Evolutionary conservation across 2,888 invertebrate genomes (phyloP).

Genomic region (Pyrocoelia pectoralis): DNA sequence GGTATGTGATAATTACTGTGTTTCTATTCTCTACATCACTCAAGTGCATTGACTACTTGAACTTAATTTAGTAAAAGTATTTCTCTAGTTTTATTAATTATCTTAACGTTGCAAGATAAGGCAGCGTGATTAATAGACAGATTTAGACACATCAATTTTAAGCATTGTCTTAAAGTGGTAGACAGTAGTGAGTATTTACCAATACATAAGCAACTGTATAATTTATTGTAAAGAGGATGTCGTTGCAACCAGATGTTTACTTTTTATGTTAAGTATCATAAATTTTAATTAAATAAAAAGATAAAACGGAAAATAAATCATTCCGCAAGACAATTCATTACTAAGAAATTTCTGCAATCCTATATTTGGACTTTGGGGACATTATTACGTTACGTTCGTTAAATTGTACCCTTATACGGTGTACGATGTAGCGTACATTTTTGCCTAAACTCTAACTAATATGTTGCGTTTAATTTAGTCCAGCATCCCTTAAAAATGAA

Average conservation of each 20-base stretch:
- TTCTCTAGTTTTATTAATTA: constrained; percentile 15
- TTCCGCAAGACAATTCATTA: constrained; percentile 1
- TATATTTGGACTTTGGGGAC: constrained; percentile 7
- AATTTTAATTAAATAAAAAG: constrained; percentile 11
- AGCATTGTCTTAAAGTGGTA: constrained; percentile 7
- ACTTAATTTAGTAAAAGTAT: constrained; percentile 22
- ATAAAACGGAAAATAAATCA: not conserved
- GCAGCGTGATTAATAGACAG: constrained; percentile 14
- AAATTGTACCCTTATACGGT: constrained; percentile 2
- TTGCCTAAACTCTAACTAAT: no score
- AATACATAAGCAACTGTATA: not conserved
- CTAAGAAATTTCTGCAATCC: constrained; percentile 6
- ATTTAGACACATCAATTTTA: constrained; percentile 16
- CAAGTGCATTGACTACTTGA: constrained; percentile 14
- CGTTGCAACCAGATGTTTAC: constrained; percentile 2
- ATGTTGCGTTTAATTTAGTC: no score
- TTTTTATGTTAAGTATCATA: not conserved
- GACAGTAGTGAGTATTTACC: not conserved
- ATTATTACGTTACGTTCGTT: constrained; percentile 2
- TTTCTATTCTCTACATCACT: constrained; percentile 23
- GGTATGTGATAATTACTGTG: constrained; percentile 28
- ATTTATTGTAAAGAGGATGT: not conserved
- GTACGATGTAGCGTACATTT: no score
- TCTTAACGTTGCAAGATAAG: constrained; percentile 10
- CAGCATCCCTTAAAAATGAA: no score